Base-by-base conservation (phyloP, 2,888 invertebrate species). In the Drosophila suboccidentalis region DNA sequence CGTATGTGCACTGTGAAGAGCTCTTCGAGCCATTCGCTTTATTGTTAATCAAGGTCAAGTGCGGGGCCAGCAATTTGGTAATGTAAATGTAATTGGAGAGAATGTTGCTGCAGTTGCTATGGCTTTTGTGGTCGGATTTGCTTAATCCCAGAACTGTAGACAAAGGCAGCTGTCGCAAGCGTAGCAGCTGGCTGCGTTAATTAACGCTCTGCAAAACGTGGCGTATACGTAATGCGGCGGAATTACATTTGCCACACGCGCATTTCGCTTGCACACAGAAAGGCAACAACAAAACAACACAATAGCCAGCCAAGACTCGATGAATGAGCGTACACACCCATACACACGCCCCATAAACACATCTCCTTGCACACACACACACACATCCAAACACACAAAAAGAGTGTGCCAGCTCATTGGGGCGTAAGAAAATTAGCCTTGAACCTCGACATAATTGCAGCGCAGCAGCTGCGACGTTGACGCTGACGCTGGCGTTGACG, bases 391-490 rank as follows among this genome's bases (percentile, higher is more conserved):
- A 39, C 22, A 46, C 22, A 49, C 19, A 32, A 9, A 38, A 32
- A 15, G 10, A 15, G 11, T 59, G 63, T 57, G 54, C 34, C 29
- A 34, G 71, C 55, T 64, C 84, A 71, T 71, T 71, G 81, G 80
- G 65, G 71, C 76, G 75, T 49, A 67, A 72, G 87, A 73, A 87
- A 87, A 89, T 84, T 89, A 87, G 89, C 84, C 84, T 84, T 89
- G 84, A 84, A 84, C 84, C 89, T 79, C 71, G 64, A 82, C 85
- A 84, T 84, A 84, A 84, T 84, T 84, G 89, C 84, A 87, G 80
- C 76, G 82, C 85, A 46, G 58, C 58, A 47, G 34, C 71, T 36
- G 71, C 47, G 70, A 53, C 58, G 62, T 26, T 32, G 11, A 41
- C 75, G 69, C 5, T 54, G 13, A 49, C n/a, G n/a, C n/a, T 19